A percentile compares a stretch with the other conserved stretches of the same genome.
These are phyloP conservation scores for Corythornis vintsioides DNA, from an alignment of 2,113 vertebrate species.

Conservation along the genomic window DNA sequence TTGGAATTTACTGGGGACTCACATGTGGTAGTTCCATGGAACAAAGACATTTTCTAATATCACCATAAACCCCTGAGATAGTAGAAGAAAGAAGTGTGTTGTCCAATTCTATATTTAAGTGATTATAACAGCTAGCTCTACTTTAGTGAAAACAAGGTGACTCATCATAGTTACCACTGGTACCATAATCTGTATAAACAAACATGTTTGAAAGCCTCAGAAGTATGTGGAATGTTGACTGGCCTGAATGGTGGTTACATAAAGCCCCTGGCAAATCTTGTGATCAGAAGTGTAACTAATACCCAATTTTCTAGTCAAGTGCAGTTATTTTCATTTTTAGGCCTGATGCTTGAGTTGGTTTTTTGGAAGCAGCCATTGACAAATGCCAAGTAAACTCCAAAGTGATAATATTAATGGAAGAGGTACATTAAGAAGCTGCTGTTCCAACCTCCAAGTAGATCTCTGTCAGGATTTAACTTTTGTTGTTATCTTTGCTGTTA, in stretches of 20 bases:
- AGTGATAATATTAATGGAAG: neutral
- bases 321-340: constrained; percentile 48
- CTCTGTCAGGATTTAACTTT: neutral
- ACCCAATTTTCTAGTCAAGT: constrained; percentile 60
- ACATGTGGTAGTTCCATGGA: neutral
- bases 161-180: constrained; percentile 27
- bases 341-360: constrained; percentile 1
- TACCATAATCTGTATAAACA: constrained; percentile 61
- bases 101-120: neutral
- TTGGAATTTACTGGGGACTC: neutral
- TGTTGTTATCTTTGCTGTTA: neutral
- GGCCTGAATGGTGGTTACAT: constrained; percentile 56
- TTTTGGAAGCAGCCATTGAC: constrained; percentile 30
- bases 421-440: neutral
- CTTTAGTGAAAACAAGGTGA: constrained; percentile 39
- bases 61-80: neutral
- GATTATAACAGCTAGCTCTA: constrained; percentile 19
- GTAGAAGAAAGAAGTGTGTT: neutral
- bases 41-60: neutral
- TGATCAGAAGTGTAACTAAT: constrained; percentile 65
- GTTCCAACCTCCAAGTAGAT: neutral
- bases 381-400: neutral
- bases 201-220: constrained; percentile 56
- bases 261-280: constrained; percentile 54
- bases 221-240: constrained; percentile 56